Percentiles rank a stretch among this genome's conserved stretches.
These are phyloP conservation scores for Drosophila atripex DNA, from an alignment of 2,888 invertebrate genomes.

Conservation along the genomic window DNA sequence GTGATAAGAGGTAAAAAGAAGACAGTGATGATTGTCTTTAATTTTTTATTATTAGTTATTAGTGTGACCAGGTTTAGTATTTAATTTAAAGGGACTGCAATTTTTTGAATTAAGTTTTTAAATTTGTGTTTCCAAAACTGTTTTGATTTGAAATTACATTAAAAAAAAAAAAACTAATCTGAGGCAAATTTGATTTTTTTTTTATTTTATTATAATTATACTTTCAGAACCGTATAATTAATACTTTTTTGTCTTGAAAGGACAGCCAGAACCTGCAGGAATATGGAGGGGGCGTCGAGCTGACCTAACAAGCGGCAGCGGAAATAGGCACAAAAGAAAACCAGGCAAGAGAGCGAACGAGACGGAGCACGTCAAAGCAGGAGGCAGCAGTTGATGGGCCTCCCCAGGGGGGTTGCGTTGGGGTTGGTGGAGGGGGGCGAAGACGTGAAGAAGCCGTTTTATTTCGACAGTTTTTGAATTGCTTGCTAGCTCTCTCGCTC, in stretches of 20 bases:
- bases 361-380: constrained; percentile 16
- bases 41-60: background rate
- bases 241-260: constrained; percentile 42
- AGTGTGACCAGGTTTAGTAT: background rate
- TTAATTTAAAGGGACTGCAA: background rate
- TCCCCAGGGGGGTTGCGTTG: constrained; percentile 18
- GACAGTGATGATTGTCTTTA: too few species aligned
- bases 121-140: constrained; percentile 1
- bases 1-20: too few species aligned
- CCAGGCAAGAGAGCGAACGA: constrained; percentile 23
- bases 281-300: constrained; percentile 24
- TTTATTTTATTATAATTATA: too few species aligned
- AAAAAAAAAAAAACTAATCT: too few species aligned
- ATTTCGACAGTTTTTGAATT: constrained; percentile 77
- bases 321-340: constrained; percentile 55
- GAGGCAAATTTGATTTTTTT: too few species aligned
- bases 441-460: constrained; percentile 70
- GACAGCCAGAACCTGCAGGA: constrained; percentile 61
- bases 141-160: background rate
- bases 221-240: too few species aligned
- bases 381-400: constrained; percentile 15
- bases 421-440: constrained; percentile 10
- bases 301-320: constrained; percentile 53
- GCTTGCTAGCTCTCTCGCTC: constrained; percentile 26
- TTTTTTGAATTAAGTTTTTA: too few species aligned